phyloP scores from a whole-genome alignment of 2,113 vertebrate genomes.

The Melierax canorus region DNA sequence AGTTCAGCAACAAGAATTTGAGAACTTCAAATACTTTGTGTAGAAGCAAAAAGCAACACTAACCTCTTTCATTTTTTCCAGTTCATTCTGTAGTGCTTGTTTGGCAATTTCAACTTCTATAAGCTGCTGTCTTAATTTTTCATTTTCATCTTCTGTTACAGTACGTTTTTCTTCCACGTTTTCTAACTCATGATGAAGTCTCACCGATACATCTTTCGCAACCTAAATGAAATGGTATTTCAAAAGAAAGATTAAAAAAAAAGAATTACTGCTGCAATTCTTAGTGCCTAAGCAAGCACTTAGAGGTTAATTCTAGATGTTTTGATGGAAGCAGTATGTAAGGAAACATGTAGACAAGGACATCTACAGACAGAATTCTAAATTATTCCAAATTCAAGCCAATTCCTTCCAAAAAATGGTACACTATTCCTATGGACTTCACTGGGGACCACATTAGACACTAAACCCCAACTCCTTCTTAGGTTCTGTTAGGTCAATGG shows the following conservation, averaged over 20 bases:
- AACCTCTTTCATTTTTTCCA: conserved; percentile 97
- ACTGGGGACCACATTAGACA: neutral
- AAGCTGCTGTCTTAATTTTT: conserved; percentile 91
- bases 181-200: conserved; percentile 95
- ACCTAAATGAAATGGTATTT: conserved; percentile 77
- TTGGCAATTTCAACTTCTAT: conserved; percentile 96
- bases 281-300: neutral
- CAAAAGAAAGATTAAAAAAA: neutral
- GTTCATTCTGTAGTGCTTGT: conserved; percentile 92
- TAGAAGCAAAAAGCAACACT: conserved; percentile 36
- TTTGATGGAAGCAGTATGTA: neutral
- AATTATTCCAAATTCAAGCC: neutral
- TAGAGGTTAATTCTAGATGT: neutral
- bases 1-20: neutral
- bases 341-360: neutral
- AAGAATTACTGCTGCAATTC: neutral
- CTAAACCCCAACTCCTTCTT: neutral
- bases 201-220: conserved; percentile 97
- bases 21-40: neutral
- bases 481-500: neutral
- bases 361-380: neutral
- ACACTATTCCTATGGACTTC: neutral
- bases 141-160: conserved; percentile 96
- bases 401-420: neutral
- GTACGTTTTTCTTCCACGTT: conserved; percentile 97